Percentiles rank a stretch among this genome's conserved stretches.
Conservation (phyloP, 2,113 vertebrate species). For the Halichoerus grypus region DNA sequence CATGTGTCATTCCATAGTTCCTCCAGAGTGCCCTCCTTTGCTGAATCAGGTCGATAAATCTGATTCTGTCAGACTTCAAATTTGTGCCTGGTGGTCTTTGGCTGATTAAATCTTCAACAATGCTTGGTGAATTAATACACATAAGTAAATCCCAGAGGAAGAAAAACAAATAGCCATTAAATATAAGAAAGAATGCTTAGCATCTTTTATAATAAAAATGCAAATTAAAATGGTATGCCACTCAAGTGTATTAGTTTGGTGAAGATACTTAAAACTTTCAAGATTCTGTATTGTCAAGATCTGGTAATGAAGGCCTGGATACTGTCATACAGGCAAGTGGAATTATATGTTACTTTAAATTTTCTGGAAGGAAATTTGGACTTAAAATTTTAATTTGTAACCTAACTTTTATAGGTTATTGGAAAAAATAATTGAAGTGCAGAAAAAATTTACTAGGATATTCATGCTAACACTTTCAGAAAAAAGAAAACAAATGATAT, state of each 20-base stretch:
- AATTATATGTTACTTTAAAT: background rate
- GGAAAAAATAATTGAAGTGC: background rate
- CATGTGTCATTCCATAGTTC: background rate
- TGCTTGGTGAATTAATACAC: background rate
- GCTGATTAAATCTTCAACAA: slow-evolving; percentile 16
- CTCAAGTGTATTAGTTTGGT: background rate
- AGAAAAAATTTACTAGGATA: background rate
- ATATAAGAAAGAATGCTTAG: background rate
- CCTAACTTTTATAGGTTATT: background rate
- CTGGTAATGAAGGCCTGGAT: background rate
- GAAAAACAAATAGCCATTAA: slow-evolving; percentile 45
- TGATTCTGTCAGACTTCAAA: background rate
- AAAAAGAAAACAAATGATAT: background rate
- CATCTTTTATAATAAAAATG: background rate
- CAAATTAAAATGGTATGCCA: background rate
- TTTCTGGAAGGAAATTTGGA: background rate
- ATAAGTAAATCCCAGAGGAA: background rate
- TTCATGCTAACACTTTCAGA: background rate
- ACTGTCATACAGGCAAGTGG: background rate
- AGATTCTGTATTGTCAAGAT: background rate
- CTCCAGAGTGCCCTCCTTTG: background rate
- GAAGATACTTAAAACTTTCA: background rate
- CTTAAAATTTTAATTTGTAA: background rate
- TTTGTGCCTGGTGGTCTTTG: background rate
- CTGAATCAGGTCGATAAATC: background rate